Evolutionary conservation across 2,113 vertebrate genomes (phyloP), one percentile per base, ranked within the genome.

Genomic region (Sinocyclocheilus rhinocerous): DNA sequence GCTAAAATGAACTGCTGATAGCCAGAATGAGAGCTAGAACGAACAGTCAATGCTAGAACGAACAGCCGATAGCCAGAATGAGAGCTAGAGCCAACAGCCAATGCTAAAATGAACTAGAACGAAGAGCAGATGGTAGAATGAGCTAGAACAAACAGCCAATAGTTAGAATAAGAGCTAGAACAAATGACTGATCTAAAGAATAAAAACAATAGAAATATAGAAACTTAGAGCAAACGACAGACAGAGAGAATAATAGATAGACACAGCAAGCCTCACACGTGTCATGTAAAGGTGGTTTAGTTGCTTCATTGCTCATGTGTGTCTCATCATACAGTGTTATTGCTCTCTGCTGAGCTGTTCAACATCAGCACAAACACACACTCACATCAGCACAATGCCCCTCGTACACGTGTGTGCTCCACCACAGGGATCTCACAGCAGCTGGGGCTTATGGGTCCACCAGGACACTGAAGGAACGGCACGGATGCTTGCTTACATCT

Each of bases 321-420:
- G 84, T 89, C 91, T 91, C 81, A 93, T 93, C 92, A 92, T 90
- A 91, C 90, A 85, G 90, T 90, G 92, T 93, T 93, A 92, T 88
- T 85, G 83, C 87, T 93, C 92, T 91, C 86, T 92, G 93, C 93
- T 93, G 92, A 94, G 92, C 89, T 91, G 90, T 92, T 90, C 91
- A 91, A 90, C 91, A 91, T 89, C 88, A 94, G 92, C 87, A 89
- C 90, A 89, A 92, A 94, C 92, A 61, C 77, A 87, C 89, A 86
- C 89, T 88, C 87, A 91, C 89, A 92, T 94, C 94, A 93, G 94
- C 93, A 93, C 87, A 76, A 67, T 33, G 0, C 22, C 13, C 6
- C n/a, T 4, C 13, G 1, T 24, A 65, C 83, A 61, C 24, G 36
- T 83, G 76, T 87, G 81, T 22, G 89, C 42, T 90, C 90, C 33